phyloP scores from a whole-genome alignment of 2,888 invertebrate species.

The Morinoia aosen region DNA sequence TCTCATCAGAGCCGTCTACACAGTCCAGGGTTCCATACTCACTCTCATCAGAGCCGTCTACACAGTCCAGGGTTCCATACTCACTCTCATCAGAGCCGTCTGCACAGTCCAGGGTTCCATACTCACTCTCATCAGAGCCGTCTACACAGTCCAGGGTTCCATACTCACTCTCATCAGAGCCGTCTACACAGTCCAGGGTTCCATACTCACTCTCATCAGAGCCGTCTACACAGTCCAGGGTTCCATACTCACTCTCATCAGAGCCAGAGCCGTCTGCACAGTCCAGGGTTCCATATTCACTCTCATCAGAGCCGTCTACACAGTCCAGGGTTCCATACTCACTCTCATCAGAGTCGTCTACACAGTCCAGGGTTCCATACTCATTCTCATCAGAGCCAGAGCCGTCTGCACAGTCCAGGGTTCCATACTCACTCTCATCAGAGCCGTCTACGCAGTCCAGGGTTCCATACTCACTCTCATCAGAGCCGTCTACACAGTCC shows the following conservation, averaged over 20 bases:
- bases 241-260: slow-evolving; percentile 73
- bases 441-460: slow-evolving; percentile 73
- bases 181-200: slow-evolving; percentile 72
- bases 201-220: slow-evolving; percentile 73
- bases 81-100: slow-evolving; percentile 73
- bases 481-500: slow-evolving; percentile 73
- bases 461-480: slow-evolving; percentile 72
- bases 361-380: slow-evolving; percentile 72
- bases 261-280: slow-evolving; percentile 73
- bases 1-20: slow-evolving; percentile 73
- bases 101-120: slow-evolving; percentile 72
- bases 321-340: slow-evolving; percentile 72
- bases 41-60: slow-evolving; percentile 73
- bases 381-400: slow-evolving; percentile 73
- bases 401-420: slow-evolving; percentile 72
- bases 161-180: slow-evolving; percentile 73
- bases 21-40: slow-evolving; percentile 72
- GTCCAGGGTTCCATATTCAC: slow-evolving; percentile 71
- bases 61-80: slow-evolving; percentile 72
- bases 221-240: slow-evolving; percentile 72
- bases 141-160: slow-evolving; percentile 72
- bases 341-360: slow-evolving; percentile 73
- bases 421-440: slow-evolving; percentile 73
- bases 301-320: slow-evolving; percentile 73
- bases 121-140: slow-evolving; percentile 73